Conservation (phyloP, 2,797 vertebrate genomes). For the Gila robusta region DNA sequence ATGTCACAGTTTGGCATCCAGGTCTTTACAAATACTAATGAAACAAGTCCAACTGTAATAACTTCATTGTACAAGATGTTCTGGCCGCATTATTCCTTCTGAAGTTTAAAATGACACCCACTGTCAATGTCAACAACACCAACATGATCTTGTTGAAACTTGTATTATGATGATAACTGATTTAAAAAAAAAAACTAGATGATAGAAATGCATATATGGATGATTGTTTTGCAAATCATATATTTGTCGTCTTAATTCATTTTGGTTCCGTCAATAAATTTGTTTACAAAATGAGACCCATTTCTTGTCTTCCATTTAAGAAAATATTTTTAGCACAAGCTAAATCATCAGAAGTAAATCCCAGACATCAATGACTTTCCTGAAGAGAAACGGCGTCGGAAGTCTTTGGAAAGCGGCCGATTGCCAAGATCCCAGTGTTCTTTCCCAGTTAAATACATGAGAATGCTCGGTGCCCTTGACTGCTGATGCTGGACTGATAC, state of each 20-base stretch:
- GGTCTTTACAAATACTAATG: neutral
- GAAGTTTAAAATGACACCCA: neutral
- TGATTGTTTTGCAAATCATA: neutral
- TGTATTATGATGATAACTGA: neutral
- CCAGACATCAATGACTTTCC: slow-evolving; percentile 2
- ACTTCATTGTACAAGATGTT: neutral
- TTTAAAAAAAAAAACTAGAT: neutral
- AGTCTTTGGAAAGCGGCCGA: slow-evolving; percentile 57
- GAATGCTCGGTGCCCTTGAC: slow-evolving; percentile 82
- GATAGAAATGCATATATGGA: neutral
- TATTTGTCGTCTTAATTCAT: neutral
- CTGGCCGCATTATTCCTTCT: neutral
- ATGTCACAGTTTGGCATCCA: neutral
- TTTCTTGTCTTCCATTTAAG: neutral
- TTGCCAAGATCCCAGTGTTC: slow-evolving; percentile 85
- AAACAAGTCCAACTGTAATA: neutral
- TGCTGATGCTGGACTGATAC: slow-evolving; percentile 70
- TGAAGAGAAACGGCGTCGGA: slow-evolving; percentile 46
- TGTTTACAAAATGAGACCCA: slow-evolving; percentile 8
- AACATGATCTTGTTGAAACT: neutral
- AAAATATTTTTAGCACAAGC: neutral
- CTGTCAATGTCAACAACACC: neutral
- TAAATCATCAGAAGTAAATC: neutral
- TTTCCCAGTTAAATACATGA: slow-evolving; percentile 81
- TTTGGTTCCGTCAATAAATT: slow-evolving; percentile 32